These are phyloP conservation scores for Cetonia aurata DNA, from an alignment of 2,888 invertebrate species.

Conservation along the genomic window DNA sequence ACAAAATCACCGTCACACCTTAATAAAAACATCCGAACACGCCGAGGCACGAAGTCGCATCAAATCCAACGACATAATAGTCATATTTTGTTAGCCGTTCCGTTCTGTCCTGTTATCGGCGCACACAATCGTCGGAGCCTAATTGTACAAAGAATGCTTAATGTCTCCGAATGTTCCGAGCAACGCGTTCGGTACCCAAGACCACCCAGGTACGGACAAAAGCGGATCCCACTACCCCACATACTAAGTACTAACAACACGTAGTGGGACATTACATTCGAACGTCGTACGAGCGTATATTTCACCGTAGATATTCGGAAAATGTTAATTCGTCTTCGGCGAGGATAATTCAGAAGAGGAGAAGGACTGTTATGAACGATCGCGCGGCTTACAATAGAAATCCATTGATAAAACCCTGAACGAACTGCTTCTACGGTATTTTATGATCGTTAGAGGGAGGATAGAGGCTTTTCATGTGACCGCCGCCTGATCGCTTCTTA, in stretches of 20 bases:
- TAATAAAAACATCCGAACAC: constrained; percentile 34
- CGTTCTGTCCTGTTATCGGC: constrained; percentile 30
- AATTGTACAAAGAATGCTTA: constrained; percentile 48
- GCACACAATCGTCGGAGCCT: constrained; percentile 43
- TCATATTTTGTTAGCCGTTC: constrained; percentile 30
- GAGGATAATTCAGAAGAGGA: constrained; percentile 3
- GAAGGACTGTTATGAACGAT: neutral
- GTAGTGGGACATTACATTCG: neutral
- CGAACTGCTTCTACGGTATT: constrained; percentile 9
- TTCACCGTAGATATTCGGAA: constrained; percentile 47
- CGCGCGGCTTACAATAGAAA: constrained; percentile 9
- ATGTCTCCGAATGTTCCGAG: constrained; percentile 44
- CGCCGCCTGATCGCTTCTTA: constrained; percentile 23
- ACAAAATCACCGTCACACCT: constrained; percentile 25
- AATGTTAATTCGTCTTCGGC: constrained; percentile 48
- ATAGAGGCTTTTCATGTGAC: constrained; percentile 33
- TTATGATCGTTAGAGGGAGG: constrained; percentile 28
- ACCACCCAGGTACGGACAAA: constrained; percentile 49
- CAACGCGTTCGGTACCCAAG: constrained; percentile 35
- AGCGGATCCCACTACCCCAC: constrained; percentile 40
- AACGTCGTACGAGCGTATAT: constrained; percentile 33
- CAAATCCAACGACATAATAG: constrained; percentile 40
- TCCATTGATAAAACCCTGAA: constrained; percentile 48
- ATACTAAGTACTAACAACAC: constrained; percentile 40
- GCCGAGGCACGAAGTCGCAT: constrained; percentile 22